Percentiles rank a stretch among this genome's conserved stretches.
Conservation (phyloP, 1,140 invertebrate genomes). For the Chironomus striatipennis region DNA sequence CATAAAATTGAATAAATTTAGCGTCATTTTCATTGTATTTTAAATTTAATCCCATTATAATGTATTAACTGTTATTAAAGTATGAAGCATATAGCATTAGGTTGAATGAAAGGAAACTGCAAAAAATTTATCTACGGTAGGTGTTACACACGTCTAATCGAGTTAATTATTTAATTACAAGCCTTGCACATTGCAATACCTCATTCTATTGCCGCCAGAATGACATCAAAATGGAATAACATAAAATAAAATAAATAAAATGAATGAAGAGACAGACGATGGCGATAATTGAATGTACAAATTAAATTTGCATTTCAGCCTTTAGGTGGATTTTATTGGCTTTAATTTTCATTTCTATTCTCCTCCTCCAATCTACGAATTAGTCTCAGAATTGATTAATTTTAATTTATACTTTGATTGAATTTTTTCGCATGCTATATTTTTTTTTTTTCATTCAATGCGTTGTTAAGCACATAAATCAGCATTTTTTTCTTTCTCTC, state of each 20-base stretch:
- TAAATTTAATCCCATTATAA: no score
- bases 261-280: neutral
- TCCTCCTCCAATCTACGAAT: neutral
- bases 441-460: neutral
- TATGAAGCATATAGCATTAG: no score
- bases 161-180: constrained; percentile 1
- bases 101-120: neutral
- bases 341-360: neutral
- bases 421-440: neutral
- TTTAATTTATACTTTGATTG: constrained; percentile 5
- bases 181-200: neutral
- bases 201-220: neutral
- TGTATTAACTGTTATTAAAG: no score
- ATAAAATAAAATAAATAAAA: no score
- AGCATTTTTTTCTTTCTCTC: neutral
- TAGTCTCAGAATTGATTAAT: neutral
- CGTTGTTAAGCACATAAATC: neutral
- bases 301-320: neutral
- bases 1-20: no score
- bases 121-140: no score
- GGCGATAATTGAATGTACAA: constrained; percentile 6
- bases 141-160: no score
- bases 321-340: neutral
- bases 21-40: no score
- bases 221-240: no score